These are phyloP conservation scores for Andricus curvator DNA, from an alignment of 2,888 invertebrate species.

Conservation along the genomic window DNA sequence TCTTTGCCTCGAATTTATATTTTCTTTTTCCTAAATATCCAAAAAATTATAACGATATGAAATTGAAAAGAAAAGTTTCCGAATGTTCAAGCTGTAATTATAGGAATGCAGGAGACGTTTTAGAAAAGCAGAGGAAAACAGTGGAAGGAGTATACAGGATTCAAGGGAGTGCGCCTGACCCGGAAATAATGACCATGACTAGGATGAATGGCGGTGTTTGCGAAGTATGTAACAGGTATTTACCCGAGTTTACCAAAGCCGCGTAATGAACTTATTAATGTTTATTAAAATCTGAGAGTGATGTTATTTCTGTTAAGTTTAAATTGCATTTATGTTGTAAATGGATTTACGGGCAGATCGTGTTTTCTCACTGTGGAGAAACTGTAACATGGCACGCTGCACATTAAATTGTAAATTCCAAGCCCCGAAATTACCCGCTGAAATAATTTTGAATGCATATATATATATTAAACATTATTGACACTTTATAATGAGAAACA, in stretches of 20 bases:
- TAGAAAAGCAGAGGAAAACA: slow-evolving; percentile 21
- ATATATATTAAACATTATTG: neutral
- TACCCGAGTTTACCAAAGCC: slow-evolving; percentile 22
- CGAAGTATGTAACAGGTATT: slow-evolving; percentile 27
- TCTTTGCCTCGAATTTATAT: neutral
- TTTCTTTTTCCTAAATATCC: neutral
- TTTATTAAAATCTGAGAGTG: slow-evolving; percentile 33
- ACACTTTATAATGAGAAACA: neutral
- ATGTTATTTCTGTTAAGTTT: slow-evolving; percentile 38
- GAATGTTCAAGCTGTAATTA: neutral
- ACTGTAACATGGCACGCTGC: neutral
- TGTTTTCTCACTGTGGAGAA: neutral
- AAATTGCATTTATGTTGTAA: slow-evolving; percentile 29
- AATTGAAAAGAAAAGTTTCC: neutral
- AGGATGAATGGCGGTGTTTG: slow-evolving; percentile 36
- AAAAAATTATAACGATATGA: neutral
- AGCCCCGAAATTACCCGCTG: neutral
- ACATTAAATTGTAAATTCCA: neutral
- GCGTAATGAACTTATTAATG: slow-evolving; percentile 37
- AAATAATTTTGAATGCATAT: neutral
- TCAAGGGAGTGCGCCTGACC: slow-evolving; percentile 18
- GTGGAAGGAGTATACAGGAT: slow-evolving; percentile 13
- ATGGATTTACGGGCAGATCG: neutral
- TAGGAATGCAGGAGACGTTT: slow-evolving; percentile 6
- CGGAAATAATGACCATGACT: slow-evolving; percentile 28